Evolutionary conservation across 2,888 invertebrate genomes (phyloP), one percentile per base, ranked within the genome.

Genomic region (Mimumesa dahlbomi): DNA sequence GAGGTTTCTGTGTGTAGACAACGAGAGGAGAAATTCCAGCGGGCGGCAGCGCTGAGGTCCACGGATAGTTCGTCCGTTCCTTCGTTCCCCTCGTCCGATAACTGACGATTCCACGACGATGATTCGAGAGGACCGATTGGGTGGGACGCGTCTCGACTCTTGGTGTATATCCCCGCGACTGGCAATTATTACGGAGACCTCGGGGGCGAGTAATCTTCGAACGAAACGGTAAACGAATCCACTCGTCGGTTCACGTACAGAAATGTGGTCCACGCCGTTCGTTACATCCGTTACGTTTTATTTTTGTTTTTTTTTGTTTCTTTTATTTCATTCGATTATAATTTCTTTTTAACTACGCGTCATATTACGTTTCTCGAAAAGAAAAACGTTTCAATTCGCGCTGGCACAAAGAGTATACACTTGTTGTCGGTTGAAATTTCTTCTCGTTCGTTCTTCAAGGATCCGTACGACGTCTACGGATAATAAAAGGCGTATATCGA

Each of bases 1-100:
- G 56, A 18, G 50, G 49, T 48, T 50, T 56, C 62, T 71, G 62
- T 57, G 70, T 68, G 25, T 45, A 68, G 70, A 61, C 69, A 53
- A 70, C 68, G 59, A 67, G 62, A 68, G 70, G 56, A 71, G 70
- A 68, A 71, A 71, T 71, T 71, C 70, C 70, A 71, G 70, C 70
- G 62, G 69, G 69, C 52, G 56, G 62, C 69, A 70, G 70, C 69
- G 69, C 68, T 21, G 54, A 70, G 69, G 69, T 70, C 69, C 69
- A 67, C 69, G 68, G 68, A 59, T 56, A 58, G 63, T 57, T 48
- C 69, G 45, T 59, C 45, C 63, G 69, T 71, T 71, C 69, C 66
- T 68, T 68, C 71, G 63, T 64, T 69, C 72, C 71, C 61, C 64
- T 72, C 46, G 45, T 59, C 46, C 62, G 69, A 57, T 57, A 62